Evolutionary conservation across 2,797 vertebrate species (phyloP), one percentile per base, ranked within the genome.

Genomic region (Pangasius krempfi): DNA sequence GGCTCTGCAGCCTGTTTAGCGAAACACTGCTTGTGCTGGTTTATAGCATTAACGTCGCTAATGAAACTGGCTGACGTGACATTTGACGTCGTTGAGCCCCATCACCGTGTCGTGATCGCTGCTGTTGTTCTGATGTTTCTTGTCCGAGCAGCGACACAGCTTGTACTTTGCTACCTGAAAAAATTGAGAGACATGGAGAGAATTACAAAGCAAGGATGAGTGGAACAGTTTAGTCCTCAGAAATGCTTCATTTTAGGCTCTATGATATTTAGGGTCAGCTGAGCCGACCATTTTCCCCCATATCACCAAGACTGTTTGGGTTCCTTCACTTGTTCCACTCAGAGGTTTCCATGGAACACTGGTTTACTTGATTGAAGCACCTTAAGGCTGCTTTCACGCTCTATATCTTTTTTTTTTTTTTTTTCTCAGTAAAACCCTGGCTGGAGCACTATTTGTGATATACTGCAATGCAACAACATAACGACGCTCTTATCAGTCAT

Each of bases 61-160:
- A 88, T 96, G 96, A 90, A 96, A 97, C 94, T 96, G 96, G 95
- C 97, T 97, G 94, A 99, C 98, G 27, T 99, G 98, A 95, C 98
- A 98, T 90, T 99, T 99, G 93, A 99, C 98, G 30, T 99, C 97
- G 0, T 99, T 98, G 94, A 99, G 95, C 94, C 98, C 98, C 91
- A 99, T 96, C 0, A 98, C 96, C 0, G 98, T 97, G 9, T 97
- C 97, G 91, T 98, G 98, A 95, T 98, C 97, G 0, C 96, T 96
- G 93, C 96, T 98, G 95, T 95, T 97, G 94, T 96, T 97, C 93
- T 97, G 98, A 94, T 97, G 96, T 91, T 96, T 98, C 94, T 98
- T 98, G 91, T 96, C 94, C 70, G 98, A 98, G 90, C 97, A 95
- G 92, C 97, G 96, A 91, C 97, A 99, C 92, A 99, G 93, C 91